These are phyloP conservation scores for Cephus nigrinus DNA, from an alignment of 2,888 invertebrate species.

Conservation along the genomic window DNA sequence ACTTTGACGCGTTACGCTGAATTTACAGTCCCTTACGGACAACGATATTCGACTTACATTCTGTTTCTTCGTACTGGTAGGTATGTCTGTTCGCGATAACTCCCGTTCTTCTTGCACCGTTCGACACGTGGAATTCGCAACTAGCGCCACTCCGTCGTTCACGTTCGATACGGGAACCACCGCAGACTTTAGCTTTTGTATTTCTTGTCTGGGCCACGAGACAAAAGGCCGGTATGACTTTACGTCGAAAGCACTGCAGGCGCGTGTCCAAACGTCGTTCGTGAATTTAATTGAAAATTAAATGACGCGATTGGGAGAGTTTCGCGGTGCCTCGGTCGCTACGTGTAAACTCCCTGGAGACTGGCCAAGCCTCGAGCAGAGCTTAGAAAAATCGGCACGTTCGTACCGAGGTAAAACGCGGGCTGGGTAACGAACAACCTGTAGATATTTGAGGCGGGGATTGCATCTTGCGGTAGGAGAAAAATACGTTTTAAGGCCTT, in stretches of 20 bases:
- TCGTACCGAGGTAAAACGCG: constrained; percentile 47
- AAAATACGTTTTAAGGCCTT: neutral
- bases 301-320: constrained; percentile 31
- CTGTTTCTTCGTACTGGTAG: neutral
- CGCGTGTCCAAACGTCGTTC: neutral
- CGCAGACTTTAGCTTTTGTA: no score
- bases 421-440: constrained; percentile 57
- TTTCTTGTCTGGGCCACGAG: neutral
- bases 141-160: neutral
- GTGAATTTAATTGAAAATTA: constrained; percentile 2
- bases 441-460: constrained; percentile 46
- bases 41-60: neutral
- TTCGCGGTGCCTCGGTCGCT: constrained; percentile 27
- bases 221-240: neutral
- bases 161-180: neutral
- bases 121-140: neutral
- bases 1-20: no score
- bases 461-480: neutral
- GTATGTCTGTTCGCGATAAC: neutral
- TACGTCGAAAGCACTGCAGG: neutral
- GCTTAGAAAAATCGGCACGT: constrained; percentile 56
- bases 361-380: constrained; percentile 50
- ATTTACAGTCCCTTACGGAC: neutral
- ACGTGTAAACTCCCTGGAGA: constrained; percentile 52
- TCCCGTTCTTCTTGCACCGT: neutral